Base-by-base conservation (phyloP, 2,797 vertebrate genomes). In the Loriculus beryllinus region DNA sequence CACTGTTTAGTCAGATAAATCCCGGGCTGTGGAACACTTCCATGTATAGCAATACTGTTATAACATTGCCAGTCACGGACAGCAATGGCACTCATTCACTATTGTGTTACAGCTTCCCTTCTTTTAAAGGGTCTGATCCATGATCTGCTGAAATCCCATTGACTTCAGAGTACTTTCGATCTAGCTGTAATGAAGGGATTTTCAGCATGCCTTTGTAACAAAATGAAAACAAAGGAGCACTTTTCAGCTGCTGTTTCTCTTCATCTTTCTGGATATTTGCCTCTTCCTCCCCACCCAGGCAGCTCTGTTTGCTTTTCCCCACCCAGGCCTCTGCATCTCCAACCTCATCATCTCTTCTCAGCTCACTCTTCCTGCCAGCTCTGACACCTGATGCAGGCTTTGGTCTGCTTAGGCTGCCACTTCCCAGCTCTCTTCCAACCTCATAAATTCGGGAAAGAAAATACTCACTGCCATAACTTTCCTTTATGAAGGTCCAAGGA, bases 1-100 rank as follows among this genome's bases (percentile, higher is more conserved):
- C 60, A 45, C 26, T 84, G 94, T 93, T 96, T 96, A 97, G 95
- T 94, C 82, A 96, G 95, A 88, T 91, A 94, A 96, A 95, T 89
- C 95, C 90, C 49, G 85, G 86, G 49, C 92, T 79, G 72, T 96
- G 95, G 91, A 96, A 95, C 87, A 94, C 88, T 96, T 95, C 96
- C 96, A 96, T 96, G 95, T 95, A 96, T 94, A 97, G 96, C 89
- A 93, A 87, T 90, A 64, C 86, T 82, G 76, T 72, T 92, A 80
- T 25, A 93, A 72, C 68, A 64, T 65, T 71, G 84, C 64, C 79
- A 84, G 37, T 64, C 29, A 9, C 25, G 82, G 64, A 76, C 64
- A 94, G 82, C 76, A 90, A 69, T 75, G 93, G 77, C 49, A 49
- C 82, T 91, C 84, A 69, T 90, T 94, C 88, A 35, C 69, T 88